These are phyloP conservation scores for human DNA, from an alignment of 2,113 vertebrate genomes.

Conservation along the genomic window GRCh38 chr2:151812001-151812500, in stretches of 20 bases:
- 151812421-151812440: slow-evolving; percentile 99
- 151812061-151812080: slow-evolving; percentile 40
- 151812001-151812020: not conserved
- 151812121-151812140: not conserved
- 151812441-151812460: slow-evolving; percentile 81
- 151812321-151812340: not conserved
- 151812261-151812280: not conserved
- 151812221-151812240: slow-evolving; percentile 12
- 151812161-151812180: not conserved
- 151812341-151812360: slow-evolving; percentile 90
- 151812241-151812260: not conserved
- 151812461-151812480: slow-evolving; percentile 41
- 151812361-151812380: slow-evolving; percentile 98
- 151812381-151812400: slow-evolving; percentile 98
- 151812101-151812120: not conserved
- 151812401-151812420: slow-evolving; percentile 98
- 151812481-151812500: slow-evolving; percentile 29
- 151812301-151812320: not conserved
- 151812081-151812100: not conserved
- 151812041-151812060: not conserved
- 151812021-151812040: not conserved
- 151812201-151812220: slow-evolving; percentile 28
- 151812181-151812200: not conserved
- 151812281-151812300: not conserved
- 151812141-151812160: not conserved